Evolutionary conservation across 2,797 vertebrate species (phyloP).

Genomic region (Periparus ater): DNA sequence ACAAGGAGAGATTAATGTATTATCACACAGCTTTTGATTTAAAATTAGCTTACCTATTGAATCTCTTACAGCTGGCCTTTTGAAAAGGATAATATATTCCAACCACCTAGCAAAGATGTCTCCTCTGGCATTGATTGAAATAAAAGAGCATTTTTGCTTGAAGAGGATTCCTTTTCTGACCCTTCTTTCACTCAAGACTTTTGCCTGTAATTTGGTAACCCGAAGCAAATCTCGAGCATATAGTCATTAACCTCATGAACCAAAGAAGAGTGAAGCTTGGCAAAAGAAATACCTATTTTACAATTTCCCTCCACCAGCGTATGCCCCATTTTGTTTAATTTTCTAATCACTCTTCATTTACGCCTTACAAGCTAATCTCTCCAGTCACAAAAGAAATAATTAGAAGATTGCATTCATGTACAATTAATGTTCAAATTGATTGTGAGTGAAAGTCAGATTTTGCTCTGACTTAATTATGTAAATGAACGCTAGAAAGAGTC

Average conservation of each 20-base stretch:
- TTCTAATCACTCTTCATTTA: background rate
- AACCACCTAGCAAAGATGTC: background rate
- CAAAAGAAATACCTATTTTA: background rate
- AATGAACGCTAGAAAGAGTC: constrained; percentile 34
- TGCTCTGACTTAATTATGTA: constrained; percentile 49
- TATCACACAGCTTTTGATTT: constrained; percentile 44
- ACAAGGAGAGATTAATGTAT: constrained; percentile 25
- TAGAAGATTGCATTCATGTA: constrained; percentile 9
- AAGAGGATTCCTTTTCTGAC: constrained; percentile 12
- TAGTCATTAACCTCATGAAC: constrained; percentile 22
- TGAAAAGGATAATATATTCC: constrained; percentile 60
- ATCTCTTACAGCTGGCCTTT: constrained; percentile 41
- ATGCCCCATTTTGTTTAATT: background rate
- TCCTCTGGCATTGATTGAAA: constrained; percentile 38
- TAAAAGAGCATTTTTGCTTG: constrained; percentile 38
- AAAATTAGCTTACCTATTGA: constrained; percentile 26
- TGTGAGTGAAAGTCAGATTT: constrained; percentile 31
- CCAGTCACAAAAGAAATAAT: constrained; percentile 29
- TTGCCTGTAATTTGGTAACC: background rate
- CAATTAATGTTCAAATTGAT: constrained; percentile 54
- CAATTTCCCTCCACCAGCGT: background rate
- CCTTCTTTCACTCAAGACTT: constrained; percentile 4
- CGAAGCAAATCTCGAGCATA: background rate
- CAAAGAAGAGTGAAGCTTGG: background rate
- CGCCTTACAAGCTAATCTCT: background rate